Percentiles rank a stretch among this genome's conserved stretches.
phyloP scores from a whole-genome alignment of 2,113 vertebrate species.

The Salvelinus fontinalis region DNA sequence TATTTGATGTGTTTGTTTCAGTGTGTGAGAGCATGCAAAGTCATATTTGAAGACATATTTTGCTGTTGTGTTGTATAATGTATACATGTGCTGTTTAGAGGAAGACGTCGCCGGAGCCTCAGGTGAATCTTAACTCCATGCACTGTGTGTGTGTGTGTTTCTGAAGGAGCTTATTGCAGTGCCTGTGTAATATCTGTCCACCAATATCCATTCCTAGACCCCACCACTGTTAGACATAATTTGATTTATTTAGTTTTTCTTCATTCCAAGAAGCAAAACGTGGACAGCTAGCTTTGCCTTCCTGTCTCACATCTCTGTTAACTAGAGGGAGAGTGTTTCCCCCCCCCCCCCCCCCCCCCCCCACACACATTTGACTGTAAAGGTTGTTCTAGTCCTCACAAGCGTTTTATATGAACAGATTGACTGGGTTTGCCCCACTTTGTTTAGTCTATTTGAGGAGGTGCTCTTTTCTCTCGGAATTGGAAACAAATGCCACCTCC shows the following conservation, averaged over 20 bases:
- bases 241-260: constrained; percentile 25
- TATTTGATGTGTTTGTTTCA: constrained; percentile 45
- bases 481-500: constrained; percentile 51
- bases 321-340: not conserved
- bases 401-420: constrained; percentile 49
- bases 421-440: constrained; percentile 27
- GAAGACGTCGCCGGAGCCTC: constrained; percentile 57
- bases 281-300: constrained; percentile 6
- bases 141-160: constrained; percentile 44
- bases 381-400: constrained; percentile 33
- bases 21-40: constrained; percentile 52
- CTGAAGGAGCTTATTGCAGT: constrained; percentile 37
- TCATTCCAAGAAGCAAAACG: constrained; percentile 27
- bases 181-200: constrained; percentile 48
- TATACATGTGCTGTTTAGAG: constrained; percentile 59
- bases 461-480: constrained; percentile 48
- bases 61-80: constrained; percentile 45
- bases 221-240: constrained; percentile 15
- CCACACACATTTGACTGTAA: constrained; percentile 10
- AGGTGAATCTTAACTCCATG: constrained; percentile 67
- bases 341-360: not conserved
- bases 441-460: constrained; percentile 41
- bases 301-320: constrained; percentile 31
- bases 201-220: constrained; percentile 38
- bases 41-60: constrained; percentile 47